Evolutionary conservation across 53 echinoderm and acorn worm species (phyloP).

Genomic region (Apostichopus leukothele): DNA sequence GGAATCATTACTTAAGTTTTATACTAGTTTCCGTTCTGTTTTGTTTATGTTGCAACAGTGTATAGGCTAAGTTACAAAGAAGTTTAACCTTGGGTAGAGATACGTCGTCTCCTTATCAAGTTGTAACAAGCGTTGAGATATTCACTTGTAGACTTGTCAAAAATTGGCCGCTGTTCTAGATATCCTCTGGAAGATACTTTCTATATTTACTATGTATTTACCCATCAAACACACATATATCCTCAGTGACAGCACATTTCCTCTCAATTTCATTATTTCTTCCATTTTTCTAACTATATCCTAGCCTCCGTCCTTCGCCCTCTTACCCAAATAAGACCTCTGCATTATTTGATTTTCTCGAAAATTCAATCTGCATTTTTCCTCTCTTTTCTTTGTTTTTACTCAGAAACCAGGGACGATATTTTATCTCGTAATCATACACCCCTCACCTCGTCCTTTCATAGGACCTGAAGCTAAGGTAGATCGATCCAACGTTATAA

Average conservation of each 20-base stretch:
- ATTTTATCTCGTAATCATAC: conserved; percentile 52
- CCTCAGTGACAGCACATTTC: conserved; percentile 29
- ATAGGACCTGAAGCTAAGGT: conserved; percentile 24
- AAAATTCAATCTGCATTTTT: conserved; percentile 36
- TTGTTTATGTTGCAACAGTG: no score
- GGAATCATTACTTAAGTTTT: no score
- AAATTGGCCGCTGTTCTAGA: conserved; percentile 1
- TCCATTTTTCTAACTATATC: not conserved
- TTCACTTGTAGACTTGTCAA: not conserved
- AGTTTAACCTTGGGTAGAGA: no score
- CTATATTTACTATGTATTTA: conserved; percentile 8
- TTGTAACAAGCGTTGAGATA: no score
- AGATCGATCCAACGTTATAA: conserved; percentile 29
- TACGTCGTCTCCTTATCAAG: no score
- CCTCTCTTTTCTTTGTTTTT: conserved; percentile 15
- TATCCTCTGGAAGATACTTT: not conserved
- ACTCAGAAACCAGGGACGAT: conserved; percentile 23
- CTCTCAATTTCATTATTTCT: conserved; percentile 43
- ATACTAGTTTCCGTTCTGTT: no score
- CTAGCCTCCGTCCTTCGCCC: conserved; percentile 36
- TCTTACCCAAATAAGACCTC: conserved; percentile 51
- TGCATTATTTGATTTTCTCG: conserved; percentile 41
- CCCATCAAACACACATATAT: conserved; percentile 29
- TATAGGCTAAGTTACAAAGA: no score
- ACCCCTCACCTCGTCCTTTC: conserved; percentile 42